Evolutionary conservation across 1,140 invertebrate species (phyloP).

Genomic region (Gryon sp.): DNA sequence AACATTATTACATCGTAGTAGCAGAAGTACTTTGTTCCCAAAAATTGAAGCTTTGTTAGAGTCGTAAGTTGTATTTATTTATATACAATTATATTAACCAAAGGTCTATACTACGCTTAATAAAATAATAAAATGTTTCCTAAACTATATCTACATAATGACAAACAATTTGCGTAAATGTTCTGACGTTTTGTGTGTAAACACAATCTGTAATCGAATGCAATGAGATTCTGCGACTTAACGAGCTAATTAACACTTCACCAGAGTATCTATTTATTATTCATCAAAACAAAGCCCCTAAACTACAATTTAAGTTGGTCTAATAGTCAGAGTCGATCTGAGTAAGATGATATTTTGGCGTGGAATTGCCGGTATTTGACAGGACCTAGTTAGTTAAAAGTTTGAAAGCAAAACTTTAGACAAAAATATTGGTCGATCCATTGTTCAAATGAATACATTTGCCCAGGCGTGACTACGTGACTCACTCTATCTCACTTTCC

Average conservation of each 20-base stretch:
- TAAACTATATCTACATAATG: too few relatives aligned
- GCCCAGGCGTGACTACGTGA: constrained; percentile 37
- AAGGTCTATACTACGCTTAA: too few relatives aligned
- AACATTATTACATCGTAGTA: constrained; percentile 71
- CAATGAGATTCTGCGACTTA: constrained; percentile 7
- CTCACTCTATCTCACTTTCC: too few relatives aligned
- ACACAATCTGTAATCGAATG: constrained; percentile 13
- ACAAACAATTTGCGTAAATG: too few relatives aligned
- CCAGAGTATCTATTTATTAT: constrained; percentile 44
- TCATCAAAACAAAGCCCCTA: constrained; percentile 22
- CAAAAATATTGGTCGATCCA: constrained; percentile 47
- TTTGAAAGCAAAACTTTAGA: constrained; percentile 38
- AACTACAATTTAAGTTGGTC: constrained; percentile 37
- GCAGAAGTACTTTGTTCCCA: constrained; percentile 73
- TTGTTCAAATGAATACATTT: constrained; percentile 57
- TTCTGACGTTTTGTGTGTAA: background rate
- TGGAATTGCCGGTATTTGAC: constrained; percentile 27
- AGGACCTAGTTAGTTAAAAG: constrained; percentile 57
- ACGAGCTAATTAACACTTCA: constrained; percentile 30
- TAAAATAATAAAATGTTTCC: too few relatives aligned
- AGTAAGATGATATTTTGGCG: constrained; percentile 13
- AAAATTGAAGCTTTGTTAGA: constrained; percentile 78
- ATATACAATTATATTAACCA: too few relatives aligned
- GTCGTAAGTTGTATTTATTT: constrained; percentile 77
- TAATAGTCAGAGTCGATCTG: constrained; percentile 34